A percentile compares a stretch with the other conserved stretches of the same genome.
These are phyloP conservation scores for Idaea dimidiata DNA, from an alignment of 2,888 invertebrate genomes.

Conservation along the genomic window DNA sequence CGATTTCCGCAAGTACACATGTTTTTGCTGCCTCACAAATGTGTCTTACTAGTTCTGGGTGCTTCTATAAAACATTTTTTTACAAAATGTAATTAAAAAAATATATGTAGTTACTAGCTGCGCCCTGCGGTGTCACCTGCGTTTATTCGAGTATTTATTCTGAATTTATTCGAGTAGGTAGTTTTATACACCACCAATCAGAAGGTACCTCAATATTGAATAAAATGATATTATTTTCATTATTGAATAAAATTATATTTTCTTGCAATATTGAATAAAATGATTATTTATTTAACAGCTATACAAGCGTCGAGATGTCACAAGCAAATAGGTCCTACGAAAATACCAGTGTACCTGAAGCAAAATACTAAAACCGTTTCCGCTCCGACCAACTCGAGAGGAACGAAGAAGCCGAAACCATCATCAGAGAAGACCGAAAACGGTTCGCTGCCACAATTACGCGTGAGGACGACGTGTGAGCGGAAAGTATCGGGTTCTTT, in stretches of 20 bases:
- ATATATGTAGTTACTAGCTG: no score
- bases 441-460: constrained; percentile 8
- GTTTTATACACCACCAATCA: not conserved
- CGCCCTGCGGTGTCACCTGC: no score
- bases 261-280: constrained; percentile 18
- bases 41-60: no score
- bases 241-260: not conserved
- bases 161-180: no score
- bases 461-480: constrained; percentile 22
- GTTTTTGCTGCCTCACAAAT: constrained; percentile 9
- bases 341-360: constrained; percentile 57
- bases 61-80: no score
- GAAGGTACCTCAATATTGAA: not conserved
- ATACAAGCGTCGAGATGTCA: constrained; percentile 26
- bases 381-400: not conserved
- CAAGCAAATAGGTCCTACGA: constrained; percentile 45
- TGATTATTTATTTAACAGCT: constrained; percentile 35
- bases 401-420: not conserved
- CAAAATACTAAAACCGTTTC: constrained; percentile 28
- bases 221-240: no score
- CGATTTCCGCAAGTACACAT: not conserved
- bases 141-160: no score
- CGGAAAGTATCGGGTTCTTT: constrained; percentile 53
- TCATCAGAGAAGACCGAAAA: constrained; percentile 10
- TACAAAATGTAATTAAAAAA: no score